Evolutionary conservation across 2,888 invertebrate species (phyloP).

Genomic region (Philonicus albiceps): DNA sequence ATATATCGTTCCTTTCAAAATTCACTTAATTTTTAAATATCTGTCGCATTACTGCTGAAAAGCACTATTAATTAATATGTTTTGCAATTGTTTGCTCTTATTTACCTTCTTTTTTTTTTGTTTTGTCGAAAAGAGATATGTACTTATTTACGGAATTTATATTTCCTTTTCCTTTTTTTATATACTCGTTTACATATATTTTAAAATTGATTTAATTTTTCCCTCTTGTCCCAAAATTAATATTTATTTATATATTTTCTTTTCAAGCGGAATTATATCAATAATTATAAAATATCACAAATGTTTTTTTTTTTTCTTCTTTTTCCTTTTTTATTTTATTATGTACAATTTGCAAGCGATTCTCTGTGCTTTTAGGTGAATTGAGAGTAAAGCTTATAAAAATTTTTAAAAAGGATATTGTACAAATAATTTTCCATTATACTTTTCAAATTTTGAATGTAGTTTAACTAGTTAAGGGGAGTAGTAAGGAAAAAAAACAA

Average conservation of each 20-base stretch:
- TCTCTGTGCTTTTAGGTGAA: background rate
- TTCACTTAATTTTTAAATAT: background rate
- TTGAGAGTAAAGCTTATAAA: background rate
- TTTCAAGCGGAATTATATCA: background rate
- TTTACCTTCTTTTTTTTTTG: too few species aligned
- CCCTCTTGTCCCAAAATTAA: background rate
- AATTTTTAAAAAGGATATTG: background rate
- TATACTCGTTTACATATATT: background rate
- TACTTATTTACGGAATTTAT: background rate
- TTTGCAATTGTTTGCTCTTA: background rate
- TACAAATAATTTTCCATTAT: background rate
- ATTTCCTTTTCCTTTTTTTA: background rate
- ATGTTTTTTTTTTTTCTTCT: background rate
- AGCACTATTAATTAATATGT: background rate
- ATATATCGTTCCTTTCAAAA: background rate
- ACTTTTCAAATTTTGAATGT: background rate
- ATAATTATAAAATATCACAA: slow-evolving; percentile 31
- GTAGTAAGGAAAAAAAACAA: background rate
- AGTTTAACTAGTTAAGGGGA: background rate
- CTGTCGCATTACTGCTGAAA: background rate
- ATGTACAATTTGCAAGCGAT: background rate
- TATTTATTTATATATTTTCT: background rate
- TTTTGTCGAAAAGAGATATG: slow-evolving; percentile 13
- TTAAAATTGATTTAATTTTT: background rate
- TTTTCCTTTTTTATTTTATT: background rate